phyloP scores from a whole-genome alignment of 2,113 vertebrate genomes.

The Coryphaenoides rupestris region DNA sequence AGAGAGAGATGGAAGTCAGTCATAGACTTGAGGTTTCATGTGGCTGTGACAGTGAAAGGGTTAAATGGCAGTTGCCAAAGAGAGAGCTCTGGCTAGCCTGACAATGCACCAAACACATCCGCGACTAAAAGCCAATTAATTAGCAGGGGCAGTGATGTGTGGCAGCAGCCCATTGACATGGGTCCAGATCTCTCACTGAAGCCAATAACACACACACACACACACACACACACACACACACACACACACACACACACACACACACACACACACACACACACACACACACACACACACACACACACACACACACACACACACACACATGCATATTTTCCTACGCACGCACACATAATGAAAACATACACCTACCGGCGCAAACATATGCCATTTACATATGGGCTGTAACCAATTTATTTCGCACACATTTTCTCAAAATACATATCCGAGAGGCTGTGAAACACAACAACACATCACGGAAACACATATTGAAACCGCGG shows the following conservation, averaged over 20 bases:
- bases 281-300: constrained; percentile 1
- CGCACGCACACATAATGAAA: not conserved
- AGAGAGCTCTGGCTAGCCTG: constrained; percentile 54
- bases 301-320: not conserved
- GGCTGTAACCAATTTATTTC: too few relatives aligned
- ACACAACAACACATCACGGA: too few relatives aligned
- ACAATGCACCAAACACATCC: constrained; percentile 73
- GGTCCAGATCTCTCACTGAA: constrained; percentile 70
- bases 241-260: constrained; percentile 18
- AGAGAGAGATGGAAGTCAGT: constrained; percentile 22
- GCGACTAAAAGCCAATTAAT: constrained; percentile 79
- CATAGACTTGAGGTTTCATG: constrained; percentile 19
- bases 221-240: constrained; percentile 24
- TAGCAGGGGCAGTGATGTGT: constrained; percentile 75
- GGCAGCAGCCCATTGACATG: constrained; percentile 76
- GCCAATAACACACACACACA: constrained; percentile 41
- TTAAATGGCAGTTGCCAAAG: constrained; percentile 59
- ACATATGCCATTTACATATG: not conserved
- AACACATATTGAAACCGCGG: too few relatives aligned
- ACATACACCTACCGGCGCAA: not conserved
- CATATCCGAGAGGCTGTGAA: too few relatives aligned
- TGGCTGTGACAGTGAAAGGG: constrained; percentile 34
- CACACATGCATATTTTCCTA: not conserved
- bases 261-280: not conserved
- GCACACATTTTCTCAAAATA: too few relatives aligned